Evolutionary conservation across 2,888 invertebrate species (phyloP).

Genomic region (Beris chalybata): DNA sequence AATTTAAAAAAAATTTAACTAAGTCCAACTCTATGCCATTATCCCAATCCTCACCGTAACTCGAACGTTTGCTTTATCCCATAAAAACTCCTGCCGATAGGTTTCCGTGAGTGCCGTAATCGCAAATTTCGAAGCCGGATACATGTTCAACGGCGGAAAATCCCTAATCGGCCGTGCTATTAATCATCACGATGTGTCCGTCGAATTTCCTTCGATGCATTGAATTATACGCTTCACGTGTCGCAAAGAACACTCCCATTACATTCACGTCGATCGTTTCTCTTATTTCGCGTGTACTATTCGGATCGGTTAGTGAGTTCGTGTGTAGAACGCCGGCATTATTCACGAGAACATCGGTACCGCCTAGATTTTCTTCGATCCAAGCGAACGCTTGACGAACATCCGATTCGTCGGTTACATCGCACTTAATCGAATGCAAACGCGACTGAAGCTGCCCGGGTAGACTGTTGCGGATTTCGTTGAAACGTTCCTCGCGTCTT

Average conservation of each 20-base stretch:
- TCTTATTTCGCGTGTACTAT: conserved; percentile 44
- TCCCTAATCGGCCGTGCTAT: conserved; percentile 52
- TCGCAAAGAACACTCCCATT: conserved; percentile 57
- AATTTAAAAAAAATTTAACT: not conserved
- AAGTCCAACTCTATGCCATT: not conserved
- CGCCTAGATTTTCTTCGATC: conserved; percentile 59
- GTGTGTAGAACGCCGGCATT: conserved; percentile 58
- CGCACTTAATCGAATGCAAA: conserved; percentile 55
- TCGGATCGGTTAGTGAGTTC: conserved; percentile 45
- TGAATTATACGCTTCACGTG: conserved; percentile 57
- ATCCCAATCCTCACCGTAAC: conserved; percentile 42
- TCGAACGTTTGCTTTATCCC: conserved; percentile 43
- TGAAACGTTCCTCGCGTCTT: conserved; percentile 57
- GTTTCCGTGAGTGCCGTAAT: conserved; percentile 46
- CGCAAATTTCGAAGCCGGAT: conserved; percentile 47
- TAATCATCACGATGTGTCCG: conserved; percentile 59
- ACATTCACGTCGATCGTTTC: conserved; percentile 56
- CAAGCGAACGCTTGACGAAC: conserved; percentile 60
- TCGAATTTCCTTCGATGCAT: conserved; percentile 57
- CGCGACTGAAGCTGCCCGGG: conserved; percentile 44
- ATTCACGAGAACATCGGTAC: conserved; percentile 63
- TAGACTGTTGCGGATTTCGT: conserved; percentile 46
- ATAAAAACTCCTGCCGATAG: conserved; percentile 46
- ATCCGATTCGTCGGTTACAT: conserved; percentile 59
- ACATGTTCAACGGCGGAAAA: conserved; percentile 47